These are phyloP conservation scores for Stenchaetothrips biformis DNA, from an alignment of 2,888 invertebrate species.

Conservation along the genomic window DNA sequence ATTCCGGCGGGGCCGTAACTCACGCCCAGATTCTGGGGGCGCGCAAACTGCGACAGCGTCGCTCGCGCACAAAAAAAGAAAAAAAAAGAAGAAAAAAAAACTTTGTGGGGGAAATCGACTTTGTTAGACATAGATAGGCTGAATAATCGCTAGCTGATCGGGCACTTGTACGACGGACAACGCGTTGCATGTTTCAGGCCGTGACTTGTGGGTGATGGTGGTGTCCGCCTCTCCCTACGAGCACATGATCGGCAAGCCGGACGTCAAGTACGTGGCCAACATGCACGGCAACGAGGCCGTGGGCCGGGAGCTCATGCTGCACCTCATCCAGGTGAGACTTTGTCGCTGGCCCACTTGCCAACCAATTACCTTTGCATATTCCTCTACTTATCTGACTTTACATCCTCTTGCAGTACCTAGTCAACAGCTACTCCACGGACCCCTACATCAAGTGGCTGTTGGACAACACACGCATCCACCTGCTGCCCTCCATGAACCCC, in stretches of 20 bases:
- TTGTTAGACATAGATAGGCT: constrained; percentile 17
- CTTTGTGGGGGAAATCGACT: background rate
- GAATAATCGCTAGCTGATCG: background rate
- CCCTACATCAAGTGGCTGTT: constrained; percentile 84
- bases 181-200: constrained; percentile 51
- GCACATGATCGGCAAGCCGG: constrained; percentile 91
- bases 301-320: constrained; percentile 87
- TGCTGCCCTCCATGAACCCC: constrained; percentile 98
- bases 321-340: constrained; percentile 71
- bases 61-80: too few relatives aligned
- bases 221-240: constrained; percentile 85
- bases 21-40: too few relatives aligned
- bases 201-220: constrained; percentile 92
- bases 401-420: constrained; percentile 63
- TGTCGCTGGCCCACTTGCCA: background rate
- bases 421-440: constrained; percentile 75
- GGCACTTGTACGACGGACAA: too few relatives aligned
- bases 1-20: too few relatives aligned
- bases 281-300: constrained; percentile 98
- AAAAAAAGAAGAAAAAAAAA: constrained; percentile 28
- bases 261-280: constrained; percentile 96
- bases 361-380: background rate
- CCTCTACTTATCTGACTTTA: background rate
- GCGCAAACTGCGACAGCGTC: too few relatives aligned
- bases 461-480: constrained; percentile 92